Conservation (phyloP, 2,888 invertebrate species). For the Lochmaea crataegi region DNA sequence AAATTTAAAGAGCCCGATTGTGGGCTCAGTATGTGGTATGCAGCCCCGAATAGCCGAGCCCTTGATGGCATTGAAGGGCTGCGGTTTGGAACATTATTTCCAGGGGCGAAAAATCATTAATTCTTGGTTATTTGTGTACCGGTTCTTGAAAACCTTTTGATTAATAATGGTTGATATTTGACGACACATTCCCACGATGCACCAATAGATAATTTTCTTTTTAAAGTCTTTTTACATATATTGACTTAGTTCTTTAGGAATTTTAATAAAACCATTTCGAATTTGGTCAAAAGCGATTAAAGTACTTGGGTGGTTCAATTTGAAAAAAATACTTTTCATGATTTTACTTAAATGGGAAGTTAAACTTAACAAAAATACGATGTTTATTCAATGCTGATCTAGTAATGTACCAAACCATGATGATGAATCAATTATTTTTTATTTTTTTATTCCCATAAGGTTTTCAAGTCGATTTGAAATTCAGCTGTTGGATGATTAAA, state of each 20-base stretch:
- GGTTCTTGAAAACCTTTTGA: constrained; percentile 8
- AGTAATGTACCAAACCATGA: no score
- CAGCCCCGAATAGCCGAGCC: constrained; percentile 11
- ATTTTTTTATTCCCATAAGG: no score
- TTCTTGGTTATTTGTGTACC: neutral
- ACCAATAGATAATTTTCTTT: neutral
- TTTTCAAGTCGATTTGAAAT: no score
- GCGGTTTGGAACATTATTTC: constrained; percentile 1
- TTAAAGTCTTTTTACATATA: neutral
- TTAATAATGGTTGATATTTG: neutral
- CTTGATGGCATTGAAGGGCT: constrained; percentile 11
- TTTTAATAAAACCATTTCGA: neutral
- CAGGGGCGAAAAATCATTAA: constrained; percentile 5
- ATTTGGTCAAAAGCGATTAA: no score
- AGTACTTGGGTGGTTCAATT: no score
- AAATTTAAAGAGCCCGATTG: constrained; percentile 21
- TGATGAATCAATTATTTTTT: no score
- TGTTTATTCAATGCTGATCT: no score
- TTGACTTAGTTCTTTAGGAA: neutral
- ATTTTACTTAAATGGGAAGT: no score
- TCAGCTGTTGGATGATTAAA: no score
- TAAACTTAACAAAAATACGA: no score
- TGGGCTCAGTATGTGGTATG: constrained; percentile 7
- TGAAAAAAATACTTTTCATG: no score
- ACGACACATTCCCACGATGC: constrained; percentile 8